phyloP scores from a whole-genome alignment of 2,113 vertebrate species.

The Aldabrachelys gigantea region DNA sequence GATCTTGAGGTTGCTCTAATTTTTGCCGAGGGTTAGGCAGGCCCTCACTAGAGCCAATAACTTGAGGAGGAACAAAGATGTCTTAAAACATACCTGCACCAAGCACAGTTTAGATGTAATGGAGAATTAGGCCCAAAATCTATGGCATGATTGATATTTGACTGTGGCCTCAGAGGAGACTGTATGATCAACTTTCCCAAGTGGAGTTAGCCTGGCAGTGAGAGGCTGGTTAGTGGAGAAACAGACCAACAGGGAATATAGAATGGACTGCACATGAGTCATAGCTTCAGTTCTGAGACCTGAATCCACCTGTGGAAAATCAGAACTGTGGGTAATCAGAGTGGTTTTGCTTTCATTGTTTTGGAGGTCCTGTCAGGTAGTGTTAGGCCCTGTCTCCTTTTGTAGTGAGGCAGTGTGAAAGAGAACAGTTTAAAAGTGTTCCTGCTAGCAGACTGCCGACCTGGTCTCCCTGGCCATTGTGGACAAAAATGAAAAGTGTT shows the following conservation, averaged over 20 bases:
- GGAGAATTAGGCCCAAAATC: neutral
- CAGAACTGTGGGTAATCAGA: neutral
- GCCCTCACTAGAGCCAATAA: neutral
- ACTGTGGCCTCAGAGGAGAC: neutral
- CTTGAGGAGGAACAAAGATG: neutral
- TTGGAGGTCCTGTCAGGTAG: neutral
- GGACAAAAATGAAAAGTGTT: neutral
- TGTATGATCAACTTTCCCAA: neutral
- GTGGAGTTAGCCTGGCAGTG: neutral
- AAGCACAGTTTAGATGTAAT: neutral
- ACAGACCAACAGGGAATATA: constrained; percentile 14
- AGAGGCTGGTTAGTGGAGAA: neutral
- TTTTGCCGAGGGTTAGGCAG: neutral
- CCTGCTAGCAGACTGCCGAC: neutral
- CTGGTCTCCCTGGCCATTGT: neutral
- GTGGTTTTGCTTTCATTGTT: constrained; percentile 29
- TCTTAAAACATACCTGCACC: neutral
- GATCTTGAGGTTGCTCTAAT: constrained; percentile 31
- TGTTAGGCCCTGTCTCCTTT: neutral
- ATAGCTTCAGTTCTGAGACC: neutral
- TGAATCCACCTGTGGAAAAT: neutral
- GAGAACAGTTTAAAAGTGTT: neutral
- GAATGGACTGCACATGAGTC: neutral
- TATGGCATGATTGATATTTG: neutral
- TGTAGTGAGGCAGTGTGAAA: neutral